A percentile compares a stretch with the other conserved stretches of the same genome.
phyloP scores from a whole-genome alignment of 2,888 invertebrate species.

The Pseudococcus viburni region DNA sequence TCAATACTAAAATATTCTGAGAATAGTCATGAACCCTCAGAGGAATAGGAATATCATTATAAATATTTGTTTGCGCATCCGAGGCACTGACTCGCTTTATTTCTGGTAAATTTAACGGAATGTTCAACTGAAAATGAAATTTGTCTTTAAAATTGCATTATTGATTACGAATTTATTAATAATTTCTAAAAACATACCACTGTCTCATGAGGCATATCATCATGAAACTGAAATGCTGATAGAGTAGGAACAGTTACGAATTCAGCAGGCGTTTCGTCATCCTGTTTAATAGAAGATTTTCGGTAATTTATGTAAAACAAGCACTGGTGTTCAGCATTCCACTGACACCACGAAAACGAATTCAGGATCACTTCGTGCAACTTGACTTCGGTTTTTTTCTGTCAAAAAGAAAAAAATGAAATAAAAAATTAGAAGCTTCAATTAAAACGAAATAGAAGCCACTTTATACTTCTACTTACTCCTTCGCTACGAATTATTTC shows the following conservation, averaged over 20 bases:
- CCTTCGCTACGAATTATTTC: conserved; percentile 60
- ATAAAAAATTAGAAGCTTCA: background rate
- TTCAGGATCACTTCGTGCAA: conserved; percentile 75
- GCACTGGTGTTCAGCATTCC: conserved; percentile 85
- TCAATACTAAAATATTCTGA: conserved; percentile 83
- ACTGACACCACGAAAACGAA: conserved; percentile 88
- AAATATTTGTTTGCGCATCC: conserved; percentile 76
- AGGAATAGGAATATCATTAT: conserved; percentile 87
- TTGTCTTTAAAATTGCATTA: background rate
- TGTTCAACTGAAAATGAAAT: conserved; percentile 78
- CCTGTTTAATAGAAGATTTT: conserved; percentile 79
- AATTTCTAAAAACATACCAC: conserved; percentile 76
- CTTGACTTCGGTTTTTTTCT: conserved; percentile 67
- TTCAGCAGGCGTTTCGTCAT: conserved; percentile 78
- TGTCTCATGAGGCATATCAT: conserved; percentile 88
- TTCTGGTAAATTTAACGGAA: conserved; percentile 83
- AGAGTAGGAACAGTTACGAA: conserved; percentile 77
- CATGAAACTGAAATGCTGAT: conserved; percentile 89
- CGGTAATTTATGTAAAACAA: conserved; percentile 88
- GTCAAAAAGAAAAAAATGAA: conserved; percentile 20
- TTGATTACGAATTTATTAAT: background rate
- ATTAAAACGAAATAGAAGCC: background rate
- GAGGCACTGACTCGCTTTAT: conserved; percentile 75
- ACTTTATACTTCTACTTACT: background rate
- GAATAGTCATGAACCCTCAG: conserved; percentile 86